Evolutionary conservation across 2,888 invertebrate species (phyloP).

Genomic region (Incurvaria masculella): DNA sequence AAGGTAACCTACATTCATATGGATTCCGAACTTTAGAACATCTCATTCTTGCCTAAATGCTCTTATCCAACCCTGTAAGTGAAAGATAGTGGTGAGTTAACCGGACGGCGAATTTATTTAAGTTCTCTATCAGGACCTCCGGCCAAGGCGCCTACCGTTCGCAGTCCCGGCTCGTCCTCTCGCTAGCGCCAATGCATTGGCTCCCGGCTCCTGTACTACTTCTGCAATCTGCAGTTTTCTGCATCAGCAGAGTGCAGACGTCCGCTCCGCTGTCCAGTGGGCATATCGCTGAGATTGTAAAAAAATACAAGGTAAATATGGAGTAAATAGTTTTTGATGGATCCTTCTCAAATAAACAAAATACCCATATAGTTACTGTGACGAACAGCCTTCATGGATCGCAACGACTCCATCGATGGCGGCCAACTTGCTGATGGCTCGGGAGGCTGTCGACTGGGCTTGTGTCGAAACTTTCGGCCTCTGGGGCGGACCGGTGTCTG

Average conservation of each 20-base stretch:
- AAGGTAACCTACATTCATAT: no score
- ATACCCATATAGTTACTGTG: no score
- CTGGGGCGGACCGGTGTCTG: slow-evolving; percentile 2
- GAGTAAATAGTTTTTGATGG: neutral
- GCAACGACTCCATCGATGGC: slow-evolving; percentile 7
- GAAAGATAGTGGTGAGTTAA: no score
- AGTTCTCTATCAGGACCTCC: neutral
- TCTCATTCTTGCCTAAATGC: no score
- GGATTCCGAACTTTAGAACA: no score
- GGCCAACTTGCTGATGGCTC: slow-evolving; percentile 2
- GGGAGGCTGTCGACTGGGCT: slow-evolving; percentile 7
- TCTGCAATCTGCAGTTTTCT: slow-evolving; percentile 3
- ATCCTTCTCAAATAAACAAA: no score
- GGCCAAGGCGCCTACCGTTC: no score
- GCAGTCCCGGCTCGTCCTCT: neutral
- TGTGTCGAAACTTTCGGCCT: slow-evolving; percentile 5
- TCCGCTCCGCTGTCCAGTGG: slow-evolving; percentile 2
- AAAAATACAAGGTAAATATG: slow-evolving; percentile 7
- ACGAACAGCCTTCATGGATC: slow-evolving; percentile 5
- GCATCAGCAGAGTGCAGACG: slow-evolving; percentile 4
- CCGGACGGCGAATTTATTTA: no score
- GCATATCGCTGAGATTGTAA: slow-evolving; percentile 4
- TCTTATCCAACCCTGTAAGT: no score
- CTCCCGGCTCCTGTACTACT: slow-evolving; percentile 2
- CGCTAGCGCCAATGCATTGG: slow-evolving; percentile 7